Conservation (phyloP, 2,888 invertebrate species). For the Chironomus tentans region DNA sequence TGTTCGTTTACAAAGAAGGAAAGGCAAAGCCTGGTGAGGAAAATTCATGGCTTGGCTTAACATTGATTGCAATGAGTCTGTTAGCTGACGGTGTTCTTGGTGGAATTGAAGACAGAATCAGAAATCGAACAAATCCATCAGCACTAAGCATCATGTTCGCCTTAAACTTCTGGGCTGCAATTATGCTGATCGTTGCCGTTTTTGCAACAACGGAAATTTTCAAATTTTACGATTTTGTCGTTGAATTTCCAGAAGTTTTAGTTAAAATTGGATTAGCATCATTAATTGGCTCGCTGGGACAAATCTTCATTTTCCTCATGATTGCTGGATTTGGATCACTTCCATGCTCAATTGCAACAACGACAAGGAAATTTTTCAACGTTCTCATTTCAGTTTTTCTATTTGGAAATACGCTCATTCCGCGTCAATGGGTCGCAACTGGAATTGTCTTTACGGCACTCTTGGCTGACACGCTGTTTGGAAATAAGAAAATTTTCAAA, state of each 20-base stretch:
- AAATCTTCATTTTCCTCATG: conserved; percentile 3
- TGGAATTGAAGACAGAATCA: neutral
- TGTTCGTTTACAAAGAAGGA: neutral
- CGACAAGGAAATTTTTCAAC: conserved; percentile 7
- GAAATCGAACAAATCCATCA: neutral
- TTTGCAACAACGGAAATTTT: neutral
- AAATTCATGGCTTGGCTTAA: neutral
- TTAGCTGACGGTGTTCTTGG: neutral
- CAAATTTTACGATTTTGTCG: neutral
- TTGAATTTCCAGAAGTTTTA: neutral
- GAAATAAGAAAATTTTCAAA: neutral
- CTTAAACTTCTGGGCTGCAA: neutral
- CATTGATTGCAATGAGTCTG: neutral
- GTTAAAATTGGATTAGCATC: neutral
- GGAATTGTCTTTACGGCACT: neutral
- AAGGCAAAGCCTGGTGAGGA: neutral
- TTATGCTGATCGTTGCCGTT: neutral
- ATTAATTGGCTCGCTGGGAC: neutral
- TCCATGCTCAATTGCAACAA: neutral
- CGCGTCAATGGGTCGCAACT: neutral
- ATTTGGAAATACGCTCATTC: neutral
- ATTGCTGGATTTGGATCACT: neutral
- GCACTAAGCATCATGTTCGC: neutral
- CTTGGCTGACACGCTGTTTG: neutral
- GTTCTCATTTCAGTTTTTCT: neutral